phyloP scores from a whole-genome alignment of 1,140 invertebrate genomes.

The Drosophila quadrilineata region DNA sequence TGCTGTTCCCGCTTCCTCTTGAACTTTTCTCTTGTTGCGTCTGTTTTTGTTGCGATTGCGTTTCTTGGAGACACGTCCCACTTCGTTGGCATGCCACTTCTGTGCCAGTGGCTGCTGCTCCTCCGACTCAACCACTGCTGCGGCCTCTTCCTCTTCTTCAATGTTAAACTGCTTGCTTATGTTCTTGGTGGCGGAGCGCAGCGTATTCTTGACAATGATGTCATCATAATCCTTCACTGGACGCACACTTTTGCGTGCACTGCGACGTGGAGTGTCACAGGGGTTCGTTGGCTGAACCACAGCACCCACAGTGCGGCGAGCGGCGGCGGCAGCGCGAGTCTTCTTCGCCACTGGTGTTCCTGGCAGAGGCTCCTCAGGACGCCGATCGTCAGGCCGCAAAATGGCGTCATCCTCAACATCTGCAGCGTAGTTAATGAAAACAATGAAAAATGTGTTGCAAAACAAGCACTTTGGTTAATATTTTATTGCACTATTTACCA shows the following conservation, averaged over 20 bases:
- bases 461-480: background rate
- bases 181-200: constrained; percentile 43
- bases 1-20: background rate
- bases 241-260: constrained; percentile 63
- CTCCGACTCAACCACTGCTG: background rate
- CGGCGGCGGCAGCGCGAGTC: constrained; percentile 28
- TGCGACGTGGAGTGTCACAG: constrained; percentile 64
- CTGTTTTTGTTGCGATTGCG: constrained; percentile 40
- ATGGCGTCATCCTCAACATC: constrained; percentile 1
- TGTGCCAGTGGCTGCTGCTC: background rate
- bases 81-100: constrained; percentile 53
- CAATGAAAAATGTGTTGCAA: background rate
- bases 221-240: constrained; percentile 63
- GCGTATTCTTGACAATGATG: constrained; percentile 41
- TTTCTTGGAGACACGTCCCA: constrained; percentile 49
- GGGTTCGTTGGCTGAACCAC: too few relatives aligned
- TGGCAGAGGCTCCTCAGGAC: background rate
- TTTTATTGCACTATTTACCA: constrained; percentile 6
- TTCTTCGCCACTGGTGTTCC: constrained; percentile 38
- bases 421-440: background rate
- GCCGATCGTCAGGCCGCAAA: background rate
- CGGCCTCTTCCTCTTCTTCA: background rate
- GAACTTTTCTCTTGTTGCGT: background rate
- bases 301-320: too few relatives aligned
- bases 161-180: too few relatives aligned